These are phyloP conservation scores for Aplochiton taeniatus DNA, from an alignment of 2,797 vertebrate species.

Conservation along the genomic window DNA sequence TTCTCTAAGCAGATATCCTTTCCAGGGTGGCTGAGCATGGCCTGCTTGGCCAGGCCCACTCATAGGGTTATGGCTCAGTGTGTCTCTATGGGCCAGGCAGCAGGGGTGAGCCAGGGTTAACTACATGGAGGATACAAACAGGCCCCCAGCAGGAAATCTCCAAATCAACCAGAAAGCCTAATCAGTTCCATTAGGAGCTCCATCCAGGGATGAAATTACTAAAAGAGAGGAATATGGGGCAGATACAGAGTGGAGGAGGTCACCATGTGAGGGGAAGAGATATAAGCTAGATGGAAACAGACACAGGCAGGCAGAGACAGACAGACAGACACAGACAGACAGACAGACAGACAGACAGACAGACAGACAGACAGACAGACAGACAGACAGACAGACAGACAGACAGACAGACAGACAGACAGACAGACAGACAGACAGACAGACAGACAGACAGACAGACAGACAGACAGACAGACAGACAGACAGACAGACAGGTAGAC, in stretches of 20 bases:
- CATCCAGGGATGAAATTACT: slow-evolving; percentile 67
- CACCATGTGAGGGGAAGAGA: no score
- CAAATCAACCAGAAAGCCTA: slow-evolving; percentile 61
- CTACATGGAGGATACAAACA: slow-evolving; percentile 48
- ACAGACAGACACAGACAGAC: not conserved
- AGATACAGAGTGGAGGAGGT: no score
- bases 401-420: not conserved
- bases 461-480: no score
- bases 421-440: not conserved
- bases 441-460: no score
- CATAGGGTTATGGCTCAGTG: slow-evolving; percentile 19
- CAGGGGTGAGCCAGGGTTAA: slow-evolving; percentile 54
- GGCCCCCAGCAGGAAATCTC: slow-evolving; percentile 36
- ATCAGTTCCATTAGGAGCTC: slow-evolving; percentile 58
- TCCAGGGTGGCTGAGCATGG: not conserved
- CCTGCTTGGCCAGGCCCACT: slow-evolving; percentile 9
- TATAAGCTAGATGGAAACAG: not conserved
- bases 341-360: slow-evolving; percentile 8
- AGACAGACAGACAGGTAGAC: no score
- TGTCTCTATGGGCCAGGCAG: slow-evolving; percentile 35
- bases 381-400: slow-evolving; percentile 8
- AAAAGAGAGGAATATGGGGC: slow-evolving; percentile 30
- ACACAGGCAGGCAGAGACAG: not conserved
- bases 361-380: slow-evolving; percentile 7
- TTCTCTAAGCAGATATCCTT: slow-evolving; percentile 21